Evolutionary conservation across 2,888 invertebrate species (phyloP).

Genomic region (Patella caerulea): DNA sequence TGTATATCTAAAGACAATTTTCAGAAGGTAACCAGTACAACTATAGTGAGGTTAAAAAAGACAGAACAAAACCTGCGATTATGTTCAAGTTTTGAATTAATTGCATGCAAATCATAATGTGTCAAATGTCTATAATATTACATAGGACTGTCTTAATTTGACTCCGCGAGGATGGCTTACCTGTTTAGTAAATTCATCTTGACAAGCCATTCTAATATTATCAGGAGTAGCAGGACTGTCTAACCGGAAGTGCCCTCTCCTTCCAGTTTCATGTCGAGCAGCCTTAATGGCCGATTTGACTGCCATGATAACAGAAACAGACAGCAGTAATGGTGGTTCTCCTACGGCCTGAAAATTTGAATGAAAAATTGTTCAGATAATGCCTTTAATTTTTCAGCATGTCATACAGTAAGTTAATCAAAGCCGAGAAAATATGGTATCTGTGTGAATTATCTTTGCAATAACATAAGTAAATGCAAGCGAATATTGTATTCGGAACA

Average conservation of each 20-base stretch:
- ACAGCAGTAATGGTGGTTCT: slow-evolving; percentile 93
- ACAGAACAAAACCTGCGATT: too few relatives aligned
- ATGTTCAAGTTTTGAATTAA: too few relatives aligned
- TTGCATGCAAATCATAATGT: neutral
- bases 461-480: too few relatives aligned
- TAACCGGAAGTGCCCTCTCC: slow-evolving; percentile 74
- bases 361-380: too few relatives aligned
- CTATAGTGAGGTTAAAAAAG: too few relatives aligned
- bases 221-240: slow-evolving; percentile 91
- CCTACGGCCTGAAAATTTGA: slow-evolving; percentile 84
- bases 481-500: too few relatives aligned
- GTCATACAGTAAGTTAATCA: neutral
- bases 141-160: neutral
- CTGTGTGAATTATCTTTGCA: too few relatives aligned
- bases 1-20: too few relatives aligned
- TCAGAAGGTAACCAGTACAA: too few relatives aligned
- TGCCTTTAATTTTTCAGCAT: neutral
- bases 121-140: neutral
- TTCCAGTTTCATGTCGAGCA: slow-evolving; percentile 82
- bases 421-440: neutral
- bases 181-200: slow-evolving; percentile 85
- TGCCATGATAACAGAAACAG: slow-evolving; percentile 90
- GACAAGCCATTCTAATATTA: slow-evolving; percentile 89
- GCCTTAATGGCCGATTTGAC: slow-evolving; percentile 86
- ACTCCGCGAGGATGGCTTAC: slow-evolving; percentile 72